Base-by-base conservation (phyloP, 2,113 vertebrate genomes). In the Lagopus leucura region DNA sequence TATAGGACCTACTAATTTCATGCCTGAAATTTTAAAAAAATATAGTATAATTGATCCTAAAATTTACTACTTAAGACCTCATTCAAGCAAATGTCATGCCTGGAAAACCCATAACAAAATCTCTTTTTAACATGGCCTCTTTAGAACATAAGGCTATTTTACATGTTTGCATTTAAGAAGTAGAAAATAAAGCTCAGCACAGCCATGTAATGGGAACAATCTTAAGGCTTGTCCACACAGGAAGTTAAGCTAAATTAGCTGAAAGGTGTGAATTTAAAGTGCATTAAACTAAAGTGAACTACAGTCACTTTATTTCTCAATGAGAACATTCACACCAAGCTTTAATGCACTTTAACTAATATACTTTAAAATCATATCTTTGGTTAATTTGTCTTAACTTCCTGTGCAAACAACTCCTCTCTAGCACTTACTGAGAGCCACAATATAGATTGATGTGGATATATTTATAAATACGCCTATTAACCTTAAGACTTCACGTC, bases 211-310 rank as follows among this genome's bases (percentile, higher is more conserved):
- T 89, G 70, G 92, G 92, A 96, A 96, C 90, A 96, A 95, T 96
- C 92, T 94, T 92, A 88, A 90, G 86, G 95, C 86, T 96, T 96
- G 94, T 96, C 95, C 85, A 58, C 94, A 86, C 82, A 94, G 95
- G 95, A 94, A 97, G 95, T 78, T 71, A 74, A 86, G 70, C 72
- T 78, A 89, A 93, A 94, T 94, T 94, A 94, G 94, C 89, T 95
- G 93, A 94, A 96, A 96, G 95, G 96, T 96, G 95, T 96, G 96
- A 96, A 96, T 95, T 97, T 96, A 94, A 97, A 96, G 91, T 94
- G 93, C 82, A 95, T 97, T 95, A 95, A 92, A 65, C 91, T 83
- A 95, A 92, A 94, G 85, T 85, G 95, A 91, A 91, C 91, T 96
- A 86, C 89, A 88, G 95, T 74, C 79, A 91, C 88, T 94, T 94